Evolutionary conservation across 2,797 vertebrate species (phyloP).

Genomic region (Alectoris magna): DNA sequence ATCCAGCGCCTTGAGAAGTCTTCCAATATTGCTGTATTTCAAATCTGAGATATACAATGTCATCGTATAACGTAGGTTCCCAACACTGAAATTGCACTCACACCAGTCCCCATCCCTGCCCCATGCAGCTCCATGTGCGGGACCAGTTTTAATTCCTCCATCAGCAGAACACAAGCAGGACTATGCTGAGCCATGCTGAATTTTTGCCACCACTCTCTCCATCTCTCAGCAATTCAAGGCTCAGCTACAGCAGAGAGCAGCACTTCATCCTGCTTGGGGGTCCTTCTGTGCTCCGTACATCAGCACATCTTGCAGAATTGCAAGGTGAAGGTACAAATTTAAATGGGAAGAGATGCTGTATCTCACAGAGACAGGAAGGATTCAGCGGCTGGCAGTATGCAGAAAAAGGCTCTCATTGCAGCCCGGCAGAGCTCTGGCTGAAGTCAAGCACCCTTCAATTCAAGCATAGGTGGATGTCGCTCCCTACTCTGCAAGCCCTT

Average conservation of each 20-base stretch:
- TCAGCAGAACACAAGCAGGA: not conserved
- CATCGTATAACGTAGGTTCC: not conserved
- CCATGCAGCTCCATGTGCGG: not conserved
- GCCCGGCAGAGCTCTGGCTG: conserved; percentile 10
- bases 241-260: conserved; percentile 11
- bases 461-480: conserved; percentile 10
- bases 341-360: conserved; percentile 4
- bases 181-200: not conserved
- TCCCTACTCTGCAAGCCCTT: not conserved
- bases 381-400: conserved; percentile 15
- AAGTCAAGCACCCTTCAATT: conserved; percentile 48
- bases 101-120: not conserved
- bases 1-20: not conserved
- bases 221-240: not conserved
- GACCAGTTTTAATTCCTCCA: not conserved
- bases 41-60: not conserved
- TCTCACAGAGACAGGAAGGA: not conserved
- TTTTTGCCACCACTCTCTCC: not conserved
- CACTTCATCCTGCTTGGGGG: conserved; percentile 39
- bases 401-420: conserved; percentile 1
- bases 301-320: conserved; percentile 36
- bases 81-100: accelerated
- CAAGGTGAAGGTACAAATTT: conserved; percentile 17
- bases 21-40: accelerated
- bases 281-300: conserved; percentile 20